Conservation (phyloP, 92 coral and sea anemone genomes). For the Zoanthus gigantus region DNA sequence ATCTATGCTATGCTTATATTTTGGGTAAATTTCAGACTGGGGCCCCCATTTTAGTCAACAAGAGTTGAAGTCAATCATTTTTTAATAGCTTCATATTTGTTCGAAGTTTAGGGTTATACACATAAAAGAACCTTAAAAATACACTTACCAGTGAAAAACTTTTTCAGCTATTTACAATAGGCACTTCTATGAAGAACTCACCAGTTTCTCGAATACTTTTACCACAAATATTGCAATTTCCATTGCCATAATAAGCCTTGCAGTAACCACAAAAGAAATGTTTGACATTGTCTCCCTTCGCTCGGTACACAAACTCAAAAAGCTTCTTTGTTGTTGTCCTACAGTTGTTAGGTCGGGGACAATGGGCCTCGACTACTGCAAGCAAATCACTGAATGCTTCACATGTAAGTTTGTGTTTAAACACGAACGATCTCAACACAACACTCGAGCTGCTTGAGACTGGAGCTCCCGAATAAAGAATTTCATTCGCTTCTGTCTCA, state of each 20-base stretch:
- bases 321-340: conserved; percentile 26
- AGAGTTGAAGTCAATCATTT: conserved; percentile 8
- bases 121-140: background rate
- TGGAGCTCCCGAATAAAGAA: conserved; percentile 51
- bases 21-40: conserved; percentile 13
- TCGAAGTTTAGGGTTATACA: background rate
- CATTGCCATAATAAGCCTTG: conserved; percentile 34
- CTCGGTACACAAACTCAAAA: conserved; percentile 38
- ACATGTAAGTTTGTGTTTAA: conserved; percentile 8
- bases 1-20: conserved; percentile 5
- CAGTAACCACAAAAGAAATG: conserved; percentile 48
- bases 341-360: conserved; percentile 49
- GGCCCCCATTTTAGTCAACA: background rate
- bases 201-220: background rate
- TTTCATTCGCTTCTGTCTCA: conserved; percentile 37
- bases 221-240: conserved; percentile 34
- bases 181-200: conserved; percentile 14
- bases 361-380: conserved; percentile 24
- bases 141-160: conserved; percentile 22
- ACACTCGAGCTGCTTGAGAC: background rate
- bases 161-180: conserved; percentile 14
- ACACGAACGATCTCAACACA: background rate
- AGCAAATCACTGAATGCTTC: conserved; percentile 10
- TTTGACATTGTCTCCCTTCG: conserved; percentile 45
- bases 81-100: background rate